phyloP scores from a whole-genome alignment of 2,797 vertebrate genomes.

The Takifugu ocellatus region DNA sequence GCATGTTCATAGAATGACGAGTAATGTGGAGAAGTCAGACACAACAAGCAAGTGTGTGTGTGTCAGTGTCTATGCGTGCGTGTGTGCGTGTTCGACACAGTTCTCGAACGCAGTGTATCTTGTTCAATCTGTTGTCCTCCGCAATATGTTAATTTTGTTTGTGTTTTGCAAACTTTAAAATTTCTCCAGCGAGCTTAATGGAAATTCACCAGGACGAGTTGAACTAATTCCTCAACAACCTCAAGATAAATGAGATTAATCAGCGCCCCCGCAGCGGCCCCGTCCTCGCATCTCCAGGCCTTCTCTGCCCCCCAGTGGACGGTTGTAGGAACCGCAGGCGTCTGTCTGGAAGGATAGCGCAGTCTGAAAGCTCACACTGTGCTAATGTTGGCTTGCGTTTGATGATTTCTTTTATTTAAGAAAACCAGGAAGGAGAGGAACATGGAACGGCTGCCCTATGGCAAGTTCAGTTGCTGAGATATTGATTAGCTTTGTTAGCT shows the following conservation, averaged over 20 bases:
- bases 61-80: background rate
- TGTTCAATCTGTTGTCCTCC: slow-evolving; percentile 21
- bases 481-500: too few relatives aligned
- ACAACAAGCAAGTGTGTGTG: slow-evolving; percentile 10
- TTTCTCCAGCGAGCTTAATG: background rate
- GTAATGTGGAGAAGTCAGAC: slow-evolving; percentile 18
- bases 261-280: background rate
- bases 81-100: slow-evolving; percentile 7
- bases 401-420: too few relatives aligned
- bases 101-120: slow-evolving; percentile 27
- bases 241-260: slow-evolving; percentile 4
- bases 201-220: slow-evolving; percentile 18
- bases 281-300: slow-evolving; percentile 14
- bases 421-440: background rate
- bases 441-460: background rate
- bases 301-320: slow-evolving; percentile 48
- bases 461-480: background rate
- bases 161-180: background rate
- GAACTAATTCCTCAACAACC: slow-evolving; percentile 2
- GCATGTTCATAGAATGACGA: slow-evolving; percentile 19
- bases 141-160: slow-evolving; percentile 17
- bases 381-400: slow-evolving; percentile 38
- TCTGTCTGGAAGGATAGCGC: too few relatives aligned
- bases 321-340: too few relatives aligned
- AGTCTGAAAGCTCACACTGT: slow-evolving; percentile 28